Percentiles rank a stretch among this genome's conserved stretches.
These are phyloP conservation scores for Pangasius mekongensis DNA, from an alignment of 2,797 vertebrate genomes.

Conservation along the genomic window DNA sequence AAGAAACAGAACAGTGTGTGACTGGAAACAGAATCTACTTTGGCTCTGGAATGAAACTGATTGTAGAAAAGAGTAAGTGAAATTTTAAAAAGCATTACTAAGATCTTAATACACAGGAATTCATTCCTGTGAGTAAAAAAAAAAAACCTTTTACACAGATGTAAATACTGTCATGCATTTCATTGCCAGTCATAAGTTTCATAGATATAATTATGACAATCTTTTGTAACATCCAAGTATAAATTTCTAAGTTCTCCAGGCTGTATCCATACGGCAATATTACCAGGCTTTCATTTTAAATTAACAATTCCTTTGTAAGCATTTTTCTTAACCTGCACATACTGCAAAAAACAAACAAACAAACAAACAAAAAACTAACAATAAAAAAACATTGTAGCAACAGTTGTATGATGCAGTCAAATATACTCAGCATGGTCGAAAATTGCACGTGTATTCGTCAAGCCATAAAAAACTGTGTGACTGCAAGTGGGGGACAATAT, in stretches of 20 bases:
- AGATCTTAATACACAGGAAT: neutral
- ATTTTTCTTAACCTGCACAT: neutral
- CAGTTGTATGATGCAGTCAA: neutral
- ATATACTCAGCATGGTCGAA: neutral
- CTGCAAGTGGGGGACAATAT: neutral
- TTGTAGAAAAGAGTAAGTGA: constrained; percentile 57
- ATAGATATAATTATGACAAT: no score
- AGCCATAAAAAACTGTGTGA: neutral
- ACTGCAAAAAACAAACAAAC: neutral
- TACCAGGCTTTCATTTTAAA: neutral
- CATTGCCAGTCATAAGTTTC: no score
- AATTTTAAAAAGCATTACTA: neutral
- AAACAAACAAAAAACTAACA: no score
- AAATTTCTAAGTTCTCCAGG: neutral
- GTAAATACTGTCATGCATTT: no score
- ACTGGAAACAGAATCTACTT: constrained; percentile 39
- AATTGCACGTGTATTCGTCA: neutral
- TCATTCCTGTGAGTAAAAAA: neutral
- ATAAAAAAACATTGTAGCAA: no score
- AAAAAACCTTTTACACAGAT: no score
- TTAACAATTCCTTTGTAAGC: neutral
- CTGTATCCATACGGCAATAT: neutral
- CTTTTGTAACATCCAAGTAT: neutral
- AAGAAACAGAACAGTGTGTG: constrained; percentile 50
- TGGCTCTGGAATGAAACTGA: constrained; percentile 37